Percentiles rank a stretch among this genome's conserved stretches.
phyloP scores from a whole-genome alignment of 2,888 invertebrate species.

The Tetheella fluctuosa region DNA sequence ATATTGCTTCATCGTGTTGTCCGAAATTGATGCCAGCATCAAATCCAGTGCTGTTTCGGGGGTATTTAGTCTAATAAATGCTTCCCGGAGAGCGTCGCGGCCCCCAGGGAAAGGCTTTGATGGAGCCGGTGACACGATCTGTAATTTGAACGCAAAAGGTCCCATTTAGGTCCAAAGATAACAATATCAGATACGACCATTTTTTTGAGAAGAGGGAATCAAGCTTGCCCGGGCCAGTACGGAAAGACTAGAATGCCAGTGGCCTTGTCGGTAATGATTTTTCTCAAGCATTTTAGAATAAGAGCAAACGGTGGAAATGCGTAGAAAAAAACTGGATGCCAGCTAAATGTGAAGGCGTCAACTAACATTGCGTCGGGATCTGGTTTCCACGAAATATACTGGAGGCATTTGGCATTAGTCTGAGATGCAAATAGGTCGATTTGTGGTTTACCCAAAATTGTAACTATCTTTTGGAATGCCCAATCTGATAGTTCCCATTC shows the following conservation, averaged over 20 bases:
- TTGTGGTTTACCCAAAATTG: not conserved
- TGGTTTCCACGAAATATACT: constrained; percentile 12
- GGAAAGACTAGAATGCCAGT: constrained; percentile 25
- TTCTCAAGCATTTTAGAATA: constrained; percentile 18
- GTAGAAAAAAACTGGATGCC: constrained; percentile 4
- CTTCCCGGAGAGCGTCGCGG: constrained; percentile 19
- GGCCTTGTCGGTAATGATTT: constrained; percentile 21
- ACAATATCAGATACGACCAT: not conserved
- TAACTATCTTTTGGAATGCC: too few species aligned
- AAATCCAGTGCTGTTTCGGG: constrained; percentile 14
- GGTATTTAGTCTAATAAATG: constrained; percentile 12
- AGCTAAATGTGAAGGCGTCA: constrained; percentile 1
- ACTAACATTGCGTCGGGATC: constrained; percentile 5
- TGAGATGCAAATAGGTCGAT: constrained; percentile 7
- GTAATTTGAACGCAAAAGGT: constrained; percentile 11
- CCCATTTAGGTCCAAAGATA: constrained; percentile 7
- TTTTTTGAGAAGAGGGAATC: constrained; percentile 20
- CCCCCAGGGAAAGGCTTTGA: constrained; percentile 21
- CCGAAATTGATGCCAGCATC: constrained; percentile 21
- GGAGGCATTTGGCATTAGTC: not conserved
- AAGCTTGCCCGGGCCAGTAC: constrained; percentile 24
- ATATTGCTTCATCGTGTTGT: constrained; percentile 26
- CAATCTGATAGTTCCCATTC: constrained; percentile 18
- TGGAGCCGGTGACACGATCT: constrained; percentile 19
- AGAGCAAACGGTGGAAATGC: constrained; percentile 15